Base-by-base conservation (phyloP, 2,888 invertebrate species). In the Agrenia bidenticulata region DNA sequence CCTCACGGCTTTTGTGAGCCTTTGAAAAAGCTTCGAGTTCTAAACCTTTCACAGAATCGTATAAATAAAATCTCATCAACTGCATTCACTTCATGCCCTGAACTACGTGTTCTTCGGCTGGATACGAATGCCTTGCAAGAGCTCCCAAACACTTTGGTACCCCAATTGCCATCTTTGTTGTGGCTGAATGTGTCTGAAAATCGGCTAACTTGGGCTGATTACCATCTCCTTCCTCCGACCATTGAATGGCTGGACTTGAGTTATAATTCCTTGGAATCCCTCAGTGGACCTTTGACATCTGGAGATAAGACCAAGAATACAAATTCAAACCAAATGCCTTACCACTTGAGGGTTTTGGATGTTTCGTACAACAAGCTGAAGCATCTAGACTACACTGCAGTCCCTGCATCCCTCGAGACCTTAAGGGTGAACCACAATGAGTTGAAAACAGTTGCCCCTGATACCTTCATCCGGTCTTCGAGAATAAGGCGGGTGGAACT, bases 131-230 rank as follows among this genome's bases (percentile, higher is more conserved):
- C 37, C 2, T 39, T 70, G 56, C 62, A 67, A 45, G 51, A 59
- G 24, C 37, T 67, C 17, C 67, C 67, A 7, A n/a, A 59, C 11
- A 26, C 54, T 9, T 45, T 67, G 9, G 53, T 64, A 11, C 60
- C 67, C 2, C 64, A 70, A 81, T 82, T 92, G 74, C 89, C 89
- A n/a, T 89, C 88, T 77, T 82, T 94, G 75, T 83, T 92, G 78
- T 93, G 92, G 92, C 82, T 94, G 63, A 94, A 94, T 82, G 88
- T 94, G 78, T 92, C 92, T 74, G 92, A 92, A 82, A 94, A 94
- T 84, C 87, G 87, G 80, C 85, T 94, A 78, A 87, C 88, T 79
- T 88, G 89, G 85, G 88, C 88, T 87, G 93, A 94, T 82, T 94
- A 92, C 80, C 85, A 88, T 32, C 85, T 90, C 74, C 86, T 94